These are phyloP conservation scores for Progne subis DNA, from an alignment of 2,113 vertebrate genomes.

Conservation along the genomic window DNA sequence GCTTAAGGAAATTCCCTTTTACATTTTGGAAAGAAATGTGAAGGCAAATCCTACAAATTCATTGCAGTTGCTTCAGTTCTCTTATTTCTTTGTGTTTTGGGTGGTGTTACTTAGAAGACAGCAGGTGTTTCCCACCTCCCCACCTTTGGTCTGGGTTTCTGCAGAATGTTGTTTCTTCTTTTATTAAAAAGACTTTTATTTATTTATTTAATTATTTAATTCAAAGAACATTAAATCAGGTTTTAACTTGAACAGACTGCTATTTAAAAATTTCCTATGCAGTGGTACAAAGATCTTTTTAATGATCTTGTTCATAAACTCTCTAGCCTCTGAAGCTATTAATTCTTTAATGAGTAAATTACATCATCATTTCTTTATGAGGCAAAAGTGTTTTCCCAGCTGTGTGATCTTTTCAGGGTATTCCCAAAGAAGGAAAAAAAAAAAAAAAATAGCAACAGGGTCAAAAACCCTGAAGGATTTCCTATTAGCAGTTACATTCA, in stretches of 20 bases:
- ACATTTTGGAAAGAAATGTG: not conserved
- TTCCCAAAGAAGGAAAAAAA: not conserved
- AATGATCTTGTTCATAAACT: not conserved
- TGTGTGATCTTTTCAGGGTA: not conserved
- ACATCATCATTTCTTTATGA: not conserved
- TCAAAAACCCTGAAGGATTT: conserved; percentile 21
- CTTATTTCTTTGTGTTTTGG: not conserved
- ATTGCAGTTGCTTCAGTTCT: not conserved
- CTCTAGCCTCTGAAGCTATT: not conserved
- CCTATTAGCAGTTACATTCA: conserved; percentile 9
- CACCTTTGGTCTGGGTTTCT: accelerated
- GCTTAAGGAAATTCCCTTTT: not conserved
- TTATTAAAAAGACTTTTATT: not conserved
- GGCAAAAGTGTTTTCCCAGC: not conserved
- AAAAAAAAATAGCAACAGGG: not conserved
- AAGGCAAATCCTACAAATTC: not conserved
- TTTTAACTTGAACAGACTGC: not conserved
- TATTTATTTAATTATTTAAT: not conserved
- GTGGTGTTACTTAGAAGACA: not conserved
- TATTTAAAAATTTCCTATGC: not conserved
- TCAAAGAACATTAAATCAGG: not conserved
- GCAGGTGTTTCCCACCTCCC: not conserved
- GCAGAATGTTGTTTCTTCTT: not conserved
- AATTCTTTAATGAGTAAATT: not conserved
- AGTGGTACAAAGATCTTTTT: not conserved